Percentiles rank a stretch among this genome's conserved stretches.
These are phyloP conservation scores for Spilarctia lutea DNA, from an alignment of 2,888 invertebrate genomes.

Conservation along the genomic window DNA sequence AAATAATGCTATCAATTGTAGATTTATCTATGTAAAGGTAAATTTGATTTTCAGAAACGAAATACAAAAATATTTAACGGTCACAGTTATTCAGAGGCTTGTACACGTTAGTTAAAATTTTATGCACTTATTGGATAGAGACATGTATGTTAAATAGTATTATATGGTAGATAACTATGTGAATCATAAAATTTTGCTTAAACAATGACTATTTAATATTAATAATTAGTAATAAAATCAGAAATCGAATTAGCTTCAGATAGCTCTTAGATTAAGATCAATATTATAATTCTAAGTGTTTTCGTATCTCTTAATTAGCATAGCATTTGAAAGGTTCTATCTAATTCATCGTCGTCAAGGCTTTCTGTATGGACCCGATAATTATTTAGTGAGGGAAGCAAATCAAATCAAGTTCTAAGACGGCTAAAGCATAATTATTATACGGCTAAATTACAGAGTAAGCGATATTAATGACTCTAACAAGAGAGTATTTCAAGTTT, in stretches of 20 bases:
- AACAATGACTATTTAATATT: background rate
- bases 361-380: constrained; percentile 29
- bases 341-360: constrained; percentile 24
- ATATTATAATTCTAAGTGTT: constrained; percentile 9
- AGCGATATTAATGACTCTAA: constrained; percentile 38
- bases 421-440: constrained; percentile 39
- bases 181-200: no score
- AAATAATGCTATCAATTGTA: no score
- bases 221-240: background rate
- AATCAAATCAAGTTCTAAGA: constrained; percentile 39
- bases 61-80: no score
- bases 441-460: constrained; percentile 45
- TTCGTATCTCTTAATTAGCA: constrained; percentile 3
- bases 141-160: no score
- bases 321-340: constrained; percentile 13
- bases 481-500: constrained; percentile 23
- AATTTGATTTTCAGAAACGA: no score
- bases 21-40: no score
- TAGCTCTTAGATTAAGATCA: constrained; percentile 1
- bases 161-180: no score
- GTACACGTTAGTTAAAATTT: no score
- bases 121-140: no score
- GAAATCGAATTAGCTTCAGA: background rate
- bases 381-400: constrained; percentile 40
- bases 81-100: no score